These are phyloP conservation scores for Agrotis puta DNA, from an alignment of 2,888 invertebrate genomes.

Conservation along the genomic window DNA sequence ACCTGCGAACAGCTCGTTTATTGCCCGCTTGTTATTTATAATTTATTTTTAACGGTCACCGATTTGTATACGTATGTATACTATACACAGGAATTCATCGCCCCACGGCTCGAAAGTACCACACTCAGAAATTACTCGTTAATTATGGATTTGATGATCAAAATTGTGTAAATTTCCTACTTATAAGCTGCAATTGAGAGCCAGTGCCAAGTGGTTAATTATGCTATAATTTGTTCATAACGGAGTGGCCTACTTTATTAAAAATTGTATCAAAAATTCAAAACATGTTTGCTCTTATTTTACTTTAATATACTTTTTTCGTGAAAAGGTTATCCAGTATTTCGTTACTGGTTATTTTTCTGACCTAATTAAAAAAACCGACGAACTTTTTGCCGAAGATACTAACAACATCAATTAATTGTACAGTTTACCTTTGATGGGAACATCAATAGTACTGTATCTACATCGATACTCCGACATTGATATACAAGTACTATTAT, in stretches of 20 bases:
- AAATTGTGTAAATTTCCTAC: conserved; percentile 61
- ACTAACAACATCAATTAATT: conserved; percentile 5
- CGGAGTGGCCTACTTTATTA: conserved; percentile 31
- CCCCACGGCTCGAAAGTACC: conserved; percentile 70
- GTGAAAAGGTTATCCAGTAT: conserved; percentile 15
- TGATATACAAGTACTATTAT: conserved; percentile 42
- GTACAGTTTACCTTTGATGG: background rate
- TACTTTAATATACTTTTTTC: conserved; percentile 28
- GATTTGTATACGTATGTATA: conserved; percentile 83
- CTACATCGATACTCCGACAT: conserved; percentile 31
- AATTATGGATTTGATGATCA: conserved; percentile 73
- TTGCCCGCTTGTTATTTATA: conserved; percentile 90
- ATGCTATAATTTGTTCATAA: conserved; percentile 47
- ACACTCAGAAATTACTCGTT: conserved; percentile 69
- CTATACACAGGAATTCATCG: conserved; percentile 69
- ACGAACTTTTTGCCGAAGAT: background rate
- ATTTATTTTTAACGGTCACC: conserved; percentile 90
- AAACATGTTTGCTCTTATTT: conserved; percentile 21
- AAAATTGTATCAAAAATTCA: conserved; percentile 35
- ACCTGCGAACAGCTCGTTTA: conserved; percentile 90
- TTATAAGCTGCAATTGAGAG: conserved; percentile 51
- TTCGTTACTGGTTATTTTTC: conserved; percentile 14
- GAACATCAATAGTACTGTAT: conserved; percentile 27
- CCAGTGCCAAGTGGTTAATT: conserved; percentile 49
- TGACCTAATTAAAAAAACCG: conserved; percentile 3